These are phyloP conservation scores for Didymodactylos carnosus DNA, from an alignment of 2,888 invertebrate species.

Conservation along the genomic window DNA sequence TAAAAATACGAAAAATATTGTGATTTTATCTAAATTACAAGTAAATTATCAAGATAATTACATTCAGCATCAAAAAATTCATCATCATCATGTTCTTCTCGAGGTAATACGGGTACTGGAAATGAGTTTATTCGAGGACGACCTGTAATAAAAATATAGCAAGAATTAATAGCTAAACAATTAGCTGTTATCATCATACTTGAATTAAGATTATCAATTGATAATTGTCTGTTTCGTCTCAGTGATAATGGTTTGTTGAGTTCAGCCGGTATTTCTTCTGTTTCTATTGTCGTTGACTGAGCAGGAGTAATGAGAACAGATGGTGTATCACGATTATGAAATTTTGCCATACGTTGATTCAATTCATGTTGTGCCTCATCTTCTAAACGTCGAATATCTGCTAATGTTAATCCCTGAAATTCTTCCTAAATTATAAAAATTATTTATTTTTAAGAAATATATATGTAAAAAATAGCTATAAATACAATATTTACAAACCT, in stretches of 20 bases:
- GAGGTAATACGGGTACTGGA: background rate
- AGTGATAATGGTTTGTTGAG: background rate
- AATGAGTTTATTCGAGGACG: background rate
- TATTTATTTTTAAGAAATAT: too few species aligned
- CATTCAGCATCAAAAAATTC: background rate
- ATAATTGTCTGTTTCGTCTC: background rate
- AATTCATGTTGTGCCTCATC: constrained; percentile 57
- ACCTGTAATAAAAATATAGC: too few species aligned
- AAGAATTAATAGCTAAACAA: too few species aligned
- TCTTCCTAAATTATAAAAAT: too few species aligned
- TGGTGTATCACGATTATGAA: constrained; percentile 45
- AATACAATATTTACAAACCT: too few species aligned
- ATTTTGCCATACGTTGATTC: constrained; percentile 34
- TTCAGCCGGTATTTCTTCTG: background rate
- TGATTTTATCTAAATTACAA: too few species aligned
- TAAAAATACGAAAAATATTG: background rate
- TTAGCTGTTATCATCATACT: too few species aligned
- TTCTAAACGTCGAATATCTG: constrained; percentile 84
- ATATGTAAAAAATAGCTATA: too few species aligned
- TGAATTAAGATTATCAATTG: background rate
- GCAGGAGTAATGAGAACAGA: background rate
- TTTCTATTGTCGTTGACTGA: background rate
- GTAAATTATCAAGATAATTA: too few species aligned
- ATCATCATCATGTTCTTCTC: background rate
- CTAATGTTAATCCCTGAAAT: constrained; percentile 84